A percentile compares a stretch with the other conserved stretches of the same genome.
These are phyloP conservation scores for Cyanoramphus novaezelandiae DNA, from an alignment of 2,113 vertebrate species.

Conservation along the genomic window DNA sequence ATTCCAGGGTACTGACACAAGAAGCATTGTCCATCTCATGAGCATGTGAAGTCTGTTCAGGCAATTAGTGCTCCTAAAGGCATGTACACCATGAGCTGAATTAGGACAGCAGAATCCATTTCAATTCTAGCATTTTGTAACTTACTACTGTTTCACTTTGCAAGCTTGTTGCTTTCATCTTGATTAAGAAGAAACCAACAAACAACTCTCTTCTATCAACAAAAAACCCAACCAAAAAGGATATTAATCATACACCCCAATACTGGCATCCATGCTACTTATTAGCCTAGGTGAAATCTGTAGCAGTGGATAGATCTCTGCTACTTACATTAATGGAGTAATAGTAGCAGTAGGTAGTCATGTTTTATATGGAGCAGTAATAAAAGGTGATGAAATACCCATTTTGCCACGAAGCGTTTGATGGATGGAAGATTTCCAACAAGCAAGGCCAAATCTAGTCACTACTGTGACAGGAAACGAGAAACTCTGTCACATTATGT, in stretches of 20 bases:
- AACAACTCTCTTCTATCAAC: not conserved
- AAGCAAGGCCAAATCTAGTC: not conserved
- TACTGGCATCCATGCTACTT: not conserved
- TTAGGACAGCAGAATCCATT: not conserved
- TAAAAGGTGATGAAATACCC: constrained; percentile 2
- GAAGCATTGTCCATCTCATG: not conserved
- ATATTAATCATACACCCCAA: not conserved
- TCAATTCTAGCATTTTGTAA: not conserved
- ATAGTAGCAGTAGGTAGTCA: not conserved
- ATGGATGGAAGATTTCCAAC: not conserved
- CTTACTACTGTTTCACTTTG: not conserved
- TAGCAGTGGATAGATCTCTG: not conserved
- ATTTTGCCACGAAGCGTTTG: not conserved
- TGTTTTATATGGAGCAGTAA: not conserved
- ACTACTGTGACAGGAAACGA: not conserved
- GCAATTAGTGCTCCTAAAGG: not conserved
- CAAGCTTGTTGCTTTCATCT: not conserved
- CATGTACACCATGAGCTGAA: not conserved
- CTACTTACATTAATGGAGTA: not conserved
- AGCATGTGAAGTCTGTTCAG: not conserved
- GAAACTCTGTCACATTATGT: not conserved
- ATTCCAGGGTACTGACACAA: not conserved
- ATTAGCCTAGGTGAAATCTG: not conserved
- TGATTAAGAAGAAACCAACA: not conserved
- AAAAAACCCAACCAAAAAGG: not conserved